Base-by-base conservation (phyloP, 2,888 invertebrate species). In the Ecdyonurus torrentis region DNA sequence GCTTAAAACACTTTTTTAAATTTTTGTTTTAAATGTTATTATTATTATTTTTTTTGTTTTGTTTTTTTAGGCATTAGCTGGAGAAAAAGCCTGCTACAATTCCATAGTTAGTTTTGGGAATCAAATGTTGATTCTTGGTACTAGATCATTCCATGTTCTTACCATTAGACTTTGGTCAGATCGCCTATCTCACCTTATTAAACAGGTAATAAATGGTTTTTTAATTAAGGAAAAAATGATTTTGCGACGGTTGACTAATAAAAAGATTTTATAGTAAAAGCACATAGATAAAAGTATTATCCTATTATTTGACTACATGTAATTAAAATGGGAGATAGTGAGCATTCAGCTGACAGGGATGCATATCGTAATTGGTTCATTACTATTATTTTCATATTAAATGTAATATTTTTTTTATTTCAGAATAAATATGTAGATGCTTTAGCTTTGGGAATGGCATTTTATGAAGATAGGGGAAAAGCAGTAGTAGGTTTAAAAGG, bases 51-150 rank as follows among this genome's bases (percentile, higher is more conserved):
- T n/a, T n/a, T n/a, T 61, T 65, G n/a, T 20, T 64, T 64, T 61
- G 61, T 65, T 61, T 53, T 70, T 69, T 1, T 66, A 80, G 80
- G 86, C 87, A 0, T 74, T 83, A 65, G 86, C 86, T 62, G 89
- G 84, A 7, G 86, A 87, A 74, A 77, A 83, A 66, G 87, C 88
- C 0, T 88, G 87, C 71, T 88, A 87, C 71, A 86, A 87, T 71
- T 86, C 87, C 63, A 77, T 87, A 60, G 78, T 83, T 52, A 82
- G 81, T 68, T 81, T 82, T 70, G 83, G 83, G 58, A 83, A 83
- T 64, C 87, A 88, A 72, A 74, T 88, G 63, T 74, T 88, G 61
- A 71, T 88, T 60, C 75, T 89, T 61, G 91, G 91, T 2, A 85
- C 79, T 2, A 77, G 77, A 65, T 78, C 79, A 23, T 74, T 83